These are phyloP conservation scores for Sebastes glaucus DNA, from an alignment of 2,797 vertebrate species.

Conservation along the genomic window DNA sequence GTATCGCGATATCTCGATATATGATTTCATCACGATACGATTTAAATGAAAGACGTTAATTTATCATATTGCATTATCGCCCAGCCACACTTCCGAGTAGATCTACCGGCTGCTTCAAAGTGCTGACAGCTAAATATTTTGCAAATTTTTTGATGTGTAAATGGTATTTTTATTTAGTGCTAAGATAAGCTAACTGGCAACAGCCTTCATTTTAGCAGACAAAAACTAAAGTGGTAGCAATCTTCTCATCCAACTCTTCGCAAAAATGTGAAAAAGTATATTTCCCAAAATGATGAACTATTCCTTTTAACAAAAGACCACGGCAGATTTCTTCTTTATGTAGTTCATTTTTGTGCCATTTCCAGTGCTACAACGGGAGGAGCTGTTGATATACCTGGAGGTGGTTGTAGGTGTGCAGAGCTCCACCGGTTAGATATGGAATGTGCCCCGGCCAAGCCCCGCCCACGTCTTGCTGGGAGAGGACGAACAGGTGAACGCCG, in stretches of 20 bases:
- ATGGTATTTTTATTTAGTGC: neutral
- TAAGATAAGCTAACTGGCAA: neutral
- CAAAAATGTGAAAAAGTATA: neutral
- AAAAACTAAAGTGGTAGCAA: neutral
- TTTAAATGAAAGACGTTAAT: too few species aligned
- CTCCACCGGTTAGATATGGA: constrained; percentile 82
- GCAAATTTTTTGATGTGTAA: neutral
- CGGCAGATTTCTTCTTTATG: neutral
- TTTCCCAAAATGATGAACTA: neutral
- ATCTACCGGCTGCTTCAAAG: too few species aligned
- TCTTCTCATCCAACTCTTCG: neutral
- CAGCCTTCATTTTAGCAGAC: neutral
- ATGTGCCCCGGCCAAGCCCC: constrained; percentile 83
- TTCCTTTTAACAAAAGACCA: neutral
- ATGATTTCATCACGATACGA: too few species aligned
- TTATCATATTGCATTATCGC: too few species aligned
- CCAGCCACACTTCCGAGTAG: rapidly evolving
- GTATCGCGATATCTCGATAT: too few species aligned
- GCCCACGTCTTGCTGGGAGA: constrained; percentile 81
- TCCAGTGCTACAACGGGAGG: rapidly evolving
- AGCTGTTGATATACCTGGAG: constrained; percentile 74
- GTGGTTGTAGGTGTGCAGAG: constrained; percentile 75
- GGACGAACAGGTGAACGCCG: constrained; percentile 81
- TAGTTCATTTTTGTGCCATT: neutral
- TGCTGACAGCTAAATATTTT: neutral